Percentiles rank a stretch among this genome's conserved stretches.
phyloP scores from a whole-genome alignment of 2,113 vertebrate genomes.

The Peucedramus taeniatus region DNA sequence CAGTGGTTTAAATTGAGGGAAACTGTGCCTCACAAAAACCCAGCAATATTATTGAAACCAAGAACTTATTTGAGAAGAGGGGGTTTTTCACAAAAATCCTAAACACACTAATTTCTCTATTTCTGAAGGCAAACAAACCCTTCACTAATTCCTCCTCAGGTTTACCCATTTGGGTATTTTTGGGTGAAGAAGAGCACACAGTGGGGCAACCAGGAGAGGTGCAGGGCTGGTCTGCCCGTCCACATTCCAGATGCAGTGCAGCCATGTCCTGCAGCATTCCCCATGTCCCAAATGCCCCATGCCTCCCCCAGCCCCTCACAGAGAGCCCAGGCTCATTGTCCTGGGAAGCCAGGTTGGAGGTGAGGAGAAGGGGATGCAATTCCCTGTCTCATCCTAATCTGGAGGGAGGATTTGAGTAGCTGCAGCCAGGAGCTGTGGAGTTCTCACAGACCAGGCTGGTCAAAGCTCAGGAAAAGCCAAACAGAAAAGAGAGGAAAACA shows the following conservation, averaged over 20 bases:
- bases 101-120: not conserved
- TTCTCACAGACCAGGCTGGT: not conserved
- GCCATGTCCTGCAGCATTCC: too few relatives aligned
- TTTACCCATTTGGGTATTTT: not conserved
- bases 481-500: not conserved
- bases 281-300: accelerated
- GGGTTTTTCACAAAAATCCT: not conserved
- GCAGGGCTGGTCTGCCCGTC: not conserved
- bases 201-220: accelerated
- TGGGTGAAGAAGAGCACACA: not conserved
- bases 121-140: not conserved
- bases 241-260: accelerated
- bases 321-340: not conserved
- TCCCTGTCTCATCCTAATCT: not conserved
- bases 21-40: not conserved
- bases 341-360: not conserved
- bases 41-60: not conserved
- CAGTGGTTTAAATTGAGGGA: slow-evolving; percentile 2
- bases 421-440: not conserved
- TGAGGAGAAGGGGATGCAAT: too few relatives aligned
- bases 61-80: not conserved
- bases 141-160: not conserved
- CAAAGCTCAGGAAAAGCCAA: not conserved
- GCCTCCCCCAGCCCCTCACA: not conserved
- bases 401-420: not conserved